Evolutionary conservation across 1,140 invertebrate genomes (phyloP).

Genomic region (Drosophila pandora): DNA sequence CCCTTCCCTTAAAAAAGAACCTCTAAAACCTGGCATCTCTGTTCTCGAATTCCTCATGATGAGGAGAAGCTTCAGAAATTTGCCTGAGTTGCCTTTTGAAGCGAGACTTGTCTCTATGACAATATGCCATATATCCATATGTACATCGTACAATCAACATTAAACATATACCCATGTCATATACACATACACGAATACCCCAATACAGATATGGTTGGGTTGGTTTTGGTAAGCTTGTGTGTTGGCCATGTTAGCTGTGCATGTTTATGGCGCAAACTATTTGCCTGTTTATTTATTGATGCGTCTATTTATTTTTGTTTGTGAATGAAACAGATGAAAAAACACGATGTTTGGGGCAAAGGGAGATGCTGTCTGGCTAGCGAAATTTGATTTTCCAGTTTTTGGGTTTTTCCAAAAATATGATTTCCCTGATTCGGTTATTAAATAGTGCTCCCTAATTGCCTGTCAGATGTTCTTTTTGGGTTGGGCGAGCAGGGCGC

Average conservation of each 20-base stretch:
- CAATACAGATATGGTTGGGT: slow-evolving; percentile 6
- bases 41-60: background rate
- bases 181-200: slow-evolving; percentile 15
- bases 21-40: background rate
- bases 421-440: slow-evolving; percentile 26
- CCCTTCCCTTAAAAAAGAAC: too few relatives aligned
- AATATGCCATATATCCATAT: slow-evolving; percentile 18
- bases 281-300: slow-evolving; percentile 71
- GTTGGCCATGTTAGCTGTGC: slow-evolving; percentile 33
- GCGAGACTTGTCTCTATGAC: slow-evolving; percentile 49
- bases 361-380: too few relatives aligned
- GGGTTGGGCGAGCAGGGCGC: slow-evolving; percentile 7
- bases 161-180: slow-evolving; percentile 4
- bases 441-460: slow-evolving; percentile 36
- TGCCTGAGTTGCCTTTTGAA: slow-evolving; percentile 50
- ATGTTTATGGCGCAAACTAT: slow-evolving; percentile 73
- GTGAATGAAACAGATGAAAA: slow-evolving; percentile 9
- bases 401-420: slow-evolving; percentile 41
- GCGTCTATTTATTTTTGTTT: slow-evolving; percentile 59
- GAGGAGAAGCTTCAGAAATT: slow-evolving; percentile 34
- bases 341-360: background rate
- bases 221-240: slow-evolving; percentile 24
- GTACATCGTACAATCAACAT: slow-evolving; percentile 22
- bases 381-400: slow-evolving; percentile 34
- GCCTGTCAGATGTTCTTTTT: slow-evolving; percentile 3